Evolutionary conservation across 2,888 invertebrate species (phyloP), one percentile per base, ranked within the genome.

Genomic region (Marasmarcha lunaedactyla): DNA sequence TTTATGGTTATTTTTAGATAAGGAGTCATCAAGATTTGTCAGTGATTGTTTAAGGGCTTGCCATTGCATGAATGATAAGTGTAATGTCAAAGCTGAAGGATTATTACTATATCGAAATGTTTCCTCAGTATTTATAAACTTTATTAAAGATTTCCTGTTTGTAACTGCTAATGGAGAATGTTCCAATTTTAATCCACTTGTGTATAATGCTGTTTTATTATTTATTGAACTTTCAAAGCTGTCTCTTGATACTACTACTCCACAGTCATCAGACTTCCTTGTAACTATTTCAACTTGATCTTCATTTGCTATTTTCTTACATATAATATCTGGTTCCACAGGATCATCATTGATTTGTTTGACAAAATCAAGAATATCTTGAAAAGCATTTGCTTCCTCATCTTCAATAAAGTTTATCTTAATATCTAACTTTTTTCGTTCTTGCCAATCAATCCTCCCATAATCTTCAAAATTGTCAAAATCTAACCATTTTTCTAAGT

Each of bases 1-100:
- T 59, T 76, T 78, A 48, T 63, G 66, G 27, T 63, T 63, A 14
- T 59, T 67, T 9, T 59, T 48, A 20, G 20, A 20, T 12, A 63
- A 44, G 5, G 51, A 46, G 5, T 63, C 50, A 41, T 59, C 54
- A 9, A 78, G 51, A 52, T 70, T 72, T 2, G 58, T 44, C 11
- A 83, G 46, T 30, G 66, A 59, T 14, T 58, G 72, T 57, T 71
- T 84, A 10, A 86, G 55, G 36, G 79, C 67, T 51, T 84, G 84
- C 86, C 86, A 87, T 44, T 85, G 85, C 70, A 86, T 78, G 40
- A 86, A 83, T 46, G 84, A 83, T 27, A 86, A 59, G 47, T 84
- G 73, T 7, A 45, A 57, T 15, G 83, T 74, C 26, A 79, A 49
- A 12, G 79, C 69, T 35, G 55, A 47, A 1, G 47, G 43, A 40